Evolutionary conservation across 1,140 invertebrate species (phyloP).

Genomic region (Megalonaias nervosa): DNA sequence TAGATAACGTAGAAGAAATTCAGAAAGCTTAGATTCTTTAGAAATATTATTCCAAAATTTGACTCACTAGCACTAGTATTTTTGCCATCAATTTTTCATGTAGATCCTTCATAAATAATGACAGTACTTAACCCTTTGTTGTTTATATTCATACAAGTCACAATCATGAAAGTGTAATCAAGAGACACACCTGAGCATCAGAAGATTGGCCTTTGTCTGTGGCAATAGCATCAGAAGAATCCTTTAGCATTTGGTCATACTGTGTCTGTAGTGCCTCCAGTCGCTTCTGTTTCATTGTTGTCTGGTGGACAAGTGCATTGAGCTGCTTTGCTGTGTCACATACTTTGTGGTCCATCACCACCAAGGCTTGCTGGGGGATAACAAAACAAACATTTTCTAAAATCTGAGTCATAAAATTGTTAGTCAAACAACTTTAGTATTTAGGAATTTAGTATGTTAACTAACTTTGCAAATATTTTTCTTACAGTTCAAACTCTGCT

Average conservation of each 20-base stretch:
- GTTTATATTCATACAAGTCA: background rate
- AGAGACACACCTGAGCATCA: conserved; percentile 63
- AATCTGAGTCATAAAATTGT: background rate
- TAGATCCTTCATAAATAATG: too few species aligned
- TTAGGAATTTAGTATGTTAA: background rate
- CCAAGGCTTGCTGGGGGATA: conserved; percentile 66
- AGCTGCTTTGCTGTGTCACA: conserved; percentile 68
- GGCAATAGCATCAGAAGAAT: conserved; percentile 63
- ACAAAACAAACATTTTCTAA: background rate
- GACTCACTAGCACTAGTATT: too few species aligned
- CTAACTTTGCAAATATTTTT: background rate
- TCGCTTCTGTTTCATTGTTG: conserved; percentile 66
- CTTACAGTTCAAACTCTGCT: too few species aligned
- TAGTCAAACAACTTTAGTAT: background rate
- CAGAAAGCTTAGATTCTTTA: too few species aligned
- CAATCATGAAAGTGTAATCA: conserved; percentile 1
- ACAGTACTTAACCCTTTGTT: background rate
- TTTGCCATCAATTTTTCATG: too few species aligned
- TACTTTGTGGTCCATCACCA: conserved; percentile 70
- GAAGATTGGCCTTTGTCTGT: conserved; percentile 69
- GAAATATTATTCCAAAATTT: too few species aligned
- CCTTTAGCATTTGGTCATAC: conserved; percentile 69
- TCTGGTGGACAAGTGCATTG: conserved; percentile 66
- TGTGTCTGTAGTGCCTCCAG: conserved; percentile 66
- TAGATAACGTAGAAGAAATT: too few species aligned